A percentile compares a stretch with the other conserved stretches of the same genome.
phyloP scores from a whole-genome alignment of 2,113 vertebrate species.

The Rhipidura dahli region DNA sequence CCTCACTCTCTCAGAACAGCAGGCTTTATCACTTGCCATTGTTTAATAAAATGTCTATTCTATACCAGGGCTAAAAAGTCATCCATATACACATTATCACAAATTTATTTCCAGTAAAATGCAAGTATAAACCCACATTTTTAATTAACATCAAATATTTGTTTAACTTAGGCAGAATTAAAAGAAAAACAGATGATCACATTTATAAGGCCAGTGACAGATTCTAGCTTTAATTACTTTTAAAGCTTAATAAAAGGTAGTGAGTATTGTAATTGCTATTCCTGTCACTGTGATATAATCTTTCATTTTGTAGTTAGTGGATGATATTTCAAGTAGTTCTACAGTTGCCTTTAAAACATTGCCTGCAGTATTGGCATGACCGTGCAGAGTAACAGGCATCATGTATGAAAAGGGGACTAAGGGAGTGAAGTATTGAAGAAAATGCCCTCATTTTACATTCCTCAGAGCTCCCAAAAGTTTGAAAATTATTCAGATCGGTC shows the following conservation, averaged over 20 bases:
- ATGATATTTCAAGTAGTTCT: slow-evolving; percentile 26
- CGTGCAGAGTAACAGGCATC: neutral
- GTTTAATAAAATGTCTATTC: slow-evolving; percentile 13
- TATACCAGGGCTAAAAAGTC: neutral
- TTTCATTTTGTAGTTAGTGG: slow-evolving; percentile 39
- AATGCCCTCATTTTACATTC: neutral
- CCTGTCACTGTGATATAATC: slow-evolving; percentile 37
- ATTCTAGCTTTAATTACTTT: slow-evolving; percentile 65
- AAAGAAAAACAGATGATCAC: slow-evolving; percentile 49
- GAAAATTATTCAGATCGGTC: neutral
- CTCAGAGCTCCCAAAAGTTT: neutral
- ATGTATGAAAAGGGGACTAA: neutral
- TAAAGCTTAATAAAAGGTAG: slow-evolving; percentile 45
- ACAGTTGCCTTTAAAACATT: slow-evolving; percentile 1
- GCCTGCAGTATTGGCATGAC: neutral
- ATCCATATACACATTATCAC: neutral
- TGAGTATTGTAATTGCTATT: slow-evolving; percentile 23
- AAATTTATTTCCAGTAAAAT: slow-evolving; percentile 48
- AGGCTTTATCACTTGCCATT: slow-evolving; percentile 5
- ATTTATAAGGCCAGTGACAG: slow-evolving; percentile 54
- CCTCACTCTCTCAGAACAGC: neutral
- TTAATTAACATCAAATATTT: slow-evolving; percentile 68
- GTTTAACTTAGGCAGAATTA: slow-evolving; percentile 64
- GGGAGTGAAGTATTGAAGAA: neutral
- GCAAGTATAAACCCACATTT: slow-evolving; percentile 14